Evolutionary conservation across 1,140 invertebrate species (phyloP), one percentile per base, ranked within the genome.

Genomic region (Bursaphelenchus mucronatus): DNA sequence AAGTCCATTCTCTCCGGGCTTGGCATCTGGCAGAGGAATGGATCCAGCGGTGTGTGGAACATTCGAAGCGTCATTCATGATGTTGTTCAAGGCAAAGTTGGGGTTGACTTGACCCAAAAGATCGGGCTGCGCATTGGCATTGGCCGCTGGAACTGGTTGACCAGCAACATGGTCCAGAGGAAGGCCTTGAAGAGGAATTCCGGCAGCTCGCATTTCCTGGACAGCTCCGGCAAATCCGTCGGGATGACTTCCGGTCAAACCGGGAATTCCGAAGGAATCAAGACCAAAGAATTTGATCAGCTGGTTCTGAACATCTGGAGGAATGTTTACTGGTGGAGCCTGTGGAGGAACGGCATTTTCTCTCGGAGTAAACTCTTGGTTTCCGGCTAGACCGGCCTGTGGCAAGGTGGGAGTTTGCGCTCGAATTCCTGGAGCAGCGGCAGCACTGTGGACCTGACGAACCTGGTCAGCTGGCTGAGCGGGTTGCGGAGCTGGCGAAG

Each of bases 201-300:
- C 78, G 46, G 79, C 79, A 45, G 79, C 76, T 8, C 79, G 72
- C 21, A 80, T 45, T 47, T 80, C 78, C 65, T 78, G 71, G 15
- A 80, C 75, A 19, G 78, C 79, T 54, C 78, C 78, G 39, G 78
- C 78, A 63, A 80, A 80, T 53, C 78, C 78, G 39, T 78, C 69
- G 8, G 78, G 78, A 66, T 80, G 78, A 47, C 65, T 79, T 41
- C 78, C 78, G 51, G 78, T 80, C 9, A 80, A 64, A 11, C 78
- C 78, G 11, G 78, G 78, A 47, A 80, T 80, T 40, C 77, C 77
- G 46, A 80, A 80, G 10, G 66, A 66, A 59, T 80, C 78, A 39
- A 80, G 76, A 21, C 78, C 78, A 52, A 80, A 80, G 69, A 80
- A 80, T 58, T 80, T 80, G 62, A 80, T 80, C 21, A 80, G 63